Evolutionary conservation across 1,140 invertebrate genomes (phyloP), one percentile per base, ranked within the genome.

Genomic region (Kradibia gibbosae): DNA sequence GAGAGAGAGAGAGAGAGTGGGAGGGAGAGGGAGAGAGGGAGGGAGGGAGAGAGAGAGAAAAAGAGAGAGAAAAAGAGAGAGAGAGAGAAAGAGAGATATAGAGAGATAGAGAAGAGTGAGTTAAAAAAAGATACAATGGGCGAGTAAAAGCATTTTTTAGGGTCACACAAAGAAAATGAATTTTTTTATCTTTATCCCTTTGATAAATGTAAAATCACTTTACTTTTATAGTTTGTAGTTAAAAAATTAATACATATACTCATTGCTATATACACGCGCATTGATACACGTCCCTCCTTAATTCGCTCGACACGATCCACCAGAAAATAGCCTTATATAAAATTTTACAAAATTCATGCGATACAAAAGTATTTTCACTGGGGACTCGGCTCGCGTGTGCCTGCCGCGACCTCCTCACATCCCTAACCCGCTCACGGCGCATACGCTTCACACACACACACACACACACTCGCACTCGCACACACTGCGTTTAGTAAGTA

Each of bases 401-500:
- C 31, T 17, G 28, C 13, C n/a, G n/a, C n/a, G n/a, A n/a, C n/a
- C 5, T 62, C 31, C 31, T 75, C 28, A 34, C 45, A 7, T 48
- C 45, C 45, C 15, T n/a, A n/a, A n/a, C n/a, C n/a, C n/a, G n/a
- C n/a, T n/a, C n/a, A n/a, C n/a, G n/a, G n/a, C n/a, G n/a, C n/a
- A n/a, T n/a, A n/a, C n/a, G n/a, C n/a, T n/a, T n/a, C n/a, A n/a
- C n/a, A n/a, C n/a, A n/a, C n/a, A n/a, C n/a, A n/a, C n/a, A 20
- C 50, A 53, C 4, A 53, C 11, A 22, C 45, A 53, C 25, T 67
- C 62, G 45, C 17, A 48, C 74, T 28, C 60, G n/a, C 75, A 48
- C 48, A 53, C 36, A 31, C 20, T 53, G 36, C 62, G 48, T 57
- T 70, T 78, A 53, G n/a, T 74, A 80, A 81, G 65, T 75, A 81